Evolutionary conservation across 2,797 vertebrate genomes (phyloP).

Genomic region (Pangasius djambal): DNA sequence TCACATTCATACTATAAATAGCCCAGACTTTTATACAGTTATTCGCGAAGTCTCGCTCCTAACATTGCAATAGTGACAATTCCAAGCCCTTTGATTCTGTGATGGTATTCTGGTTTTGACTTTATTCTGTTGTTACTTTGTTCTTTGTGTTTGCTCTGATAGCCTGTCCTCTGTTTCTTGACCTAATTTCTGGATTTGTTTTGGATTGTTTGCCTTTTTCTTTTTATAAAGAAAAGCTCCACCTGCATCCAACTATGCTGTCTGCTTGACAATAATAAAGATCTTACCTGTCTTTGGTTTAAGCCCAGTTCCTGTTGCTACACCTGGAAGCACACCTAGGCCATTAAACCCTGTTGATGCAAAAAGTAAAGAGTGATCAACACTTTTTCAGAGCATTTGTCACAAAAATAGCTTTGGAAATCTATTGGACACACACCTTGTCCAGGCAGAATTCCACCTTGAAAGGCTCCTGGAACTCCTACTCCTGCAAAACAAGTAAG

Average conservation of each 20-base stretch:
- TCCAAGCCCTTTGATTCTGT: neutral
- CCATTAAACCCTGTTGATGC: conserved; percentile 72
- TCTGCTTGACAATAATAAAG: neutral
- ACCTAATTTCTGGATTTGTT: neutral
- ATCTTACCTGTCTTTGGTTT: conserved; percentile 87
- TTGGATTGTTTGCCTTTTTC: neutral
- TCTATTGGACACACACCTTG: conserved; percentile 75
- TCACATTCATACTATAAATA: neutral
- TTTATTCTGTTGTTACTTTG: neutral
- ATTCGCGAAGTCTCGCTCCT: neutral
- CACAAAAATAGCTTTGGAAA: neutral
- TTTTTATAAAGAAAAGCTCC: neutral
- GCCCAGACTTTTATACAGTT: neutral
- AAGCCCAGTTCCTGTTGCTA: conserved; percentile 87
- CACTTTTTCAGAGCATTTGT: neutral
- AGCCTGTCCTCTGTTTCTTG: neutral
- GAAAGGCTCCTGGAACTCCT: conserved; percentile 90
- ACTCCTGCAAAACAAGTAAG: conserved; percentile 77
- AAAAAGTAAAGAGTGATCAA: neutral
- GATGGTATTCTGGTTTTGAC: neutral
- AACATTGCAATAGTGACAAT: neutral
- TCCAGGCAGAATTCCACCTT: conserved; percentile 87
- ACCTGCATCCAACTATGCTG: neutral
- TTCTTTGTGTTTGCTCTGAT: neutral
- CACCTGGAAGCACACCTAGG: conserved; percentile 89